Conservation (phyloP, 64 coral and sea anemone genomes). For the Dendronephthya gigantea region DNA sequence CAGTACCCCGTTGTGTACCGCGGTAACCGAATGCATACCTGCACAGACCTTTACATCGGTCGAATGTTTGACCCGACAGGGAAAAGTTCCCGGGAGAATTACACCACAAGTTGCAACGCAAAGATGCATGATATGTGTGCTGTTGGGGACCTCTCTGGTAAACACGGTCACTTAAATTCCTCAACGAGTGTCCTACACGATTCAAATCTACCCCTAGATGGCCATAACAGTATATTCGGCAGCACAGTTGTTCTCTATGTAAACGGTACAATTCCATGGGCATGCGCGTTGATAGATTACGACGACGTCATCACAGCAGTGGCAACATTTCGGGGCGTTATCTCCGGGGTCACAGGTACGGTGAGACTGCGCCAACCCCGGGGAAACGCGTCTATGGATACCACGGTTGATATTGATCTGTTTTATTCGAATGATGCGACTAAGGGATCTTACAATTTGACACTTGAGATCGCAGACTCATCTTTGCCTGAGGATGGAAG, state of each 20-base stretch:
- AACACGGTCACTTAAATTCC: neutral
- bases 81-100: neutral
- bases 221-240: neutral
- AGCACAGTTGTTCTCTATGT: neutral
- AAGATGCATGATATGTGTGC: neutral
- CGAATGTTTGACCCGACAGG: neutral
- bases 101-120: neutral
- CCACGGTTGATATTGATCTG: neutral
- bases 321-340: neutral
- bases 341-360: neutral
- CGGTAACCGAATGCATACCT: neutral
- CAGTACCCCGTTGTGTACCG: neutral
- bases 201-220: neutral
- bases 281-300: neutral
- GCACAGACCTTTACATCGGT: neutral
- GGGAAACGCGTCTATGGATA: neutral
- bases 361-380: neutral
- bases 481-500: neutral
- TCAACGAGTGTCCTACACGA: neutral
- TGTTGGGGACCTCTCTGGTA: neutral
- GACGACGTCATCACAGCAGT: neutral
- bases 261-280: neutral
- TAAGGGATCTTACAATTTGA: neutral
- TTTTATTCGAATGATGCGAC: neutral
- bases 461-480: neutral